Percentiles rank a stretch among this genome's conserved stretches.
phyloP scores from a whole-genome alignment of 2,797 vertebrate genomes.

The Diplodus sargus region DNA sequence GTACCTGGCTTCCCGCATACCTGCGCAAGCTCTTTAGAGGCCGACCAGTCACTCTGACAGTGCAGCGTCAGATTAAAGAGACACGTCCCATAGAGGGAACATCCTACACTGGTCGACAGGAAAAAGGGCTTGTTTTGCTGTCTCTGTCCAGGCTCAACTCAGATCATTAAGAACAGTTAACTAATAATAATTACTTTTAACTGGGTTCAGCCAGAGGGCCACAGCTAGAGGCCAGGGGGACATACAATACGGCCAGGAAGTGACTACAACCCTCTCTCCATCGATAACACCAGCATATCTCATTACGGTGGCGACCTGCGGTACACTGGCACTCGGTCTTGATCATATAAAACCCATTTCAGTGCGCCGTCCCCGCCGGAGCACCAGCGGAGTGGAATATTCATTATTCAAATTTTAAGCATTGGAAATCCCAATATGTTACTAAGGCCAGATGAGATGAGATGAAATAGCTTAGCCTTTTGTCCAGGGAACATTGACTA shows the following conservation, averaged over 20 bases:
- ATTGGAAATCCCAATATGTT: conserved; percentile 85
- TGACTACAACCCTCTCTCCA: conserved; percentile 69
- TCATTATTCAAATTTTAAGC: conserved; percentile 87
- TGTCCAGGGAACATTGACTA: conserved; percentile 85
- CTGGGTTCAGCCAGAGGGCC: conserved; percentile 60
- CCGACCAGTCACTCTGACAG: conserved; percentile 54
- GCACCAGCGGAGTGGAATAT: conserved; percentile 76
- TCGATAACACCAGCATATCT: conserved; percentile 79
- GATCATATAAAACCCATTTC: conserved; percentile 83
- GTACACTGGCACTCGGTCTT: conserved; percentile 74
- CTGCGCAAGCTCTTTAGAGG: conserved; percentile 64
- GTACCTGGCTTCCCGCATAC: conserved; percentile 69
- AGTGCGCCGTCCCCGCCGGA: conserved; percentile 49
- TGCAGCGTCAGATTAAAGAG: conserved; percentile 65
- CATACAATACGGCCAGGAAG: conserved; percentile 76
- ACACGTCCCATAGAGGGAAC: conserved; percentile 39
- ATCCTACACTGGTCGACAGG: conserved; percentile 37
- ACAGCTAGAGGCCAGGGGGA: conserved; percentile 59
- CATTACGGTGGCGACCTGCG: conserved; percentile 78
- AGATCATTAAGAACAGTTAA: conserved; percentile 84
- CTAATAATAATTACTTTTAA: conserved; percentile 82
- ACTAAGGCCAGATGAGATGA: conserved; percentile 83
- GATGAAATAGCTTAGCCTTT: conserved; percentile 86
- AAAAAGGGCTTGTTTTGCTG: conserved; percentile 48
- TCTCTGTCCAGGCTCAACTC: conserved; percentile 43